Base-by-base conservation (phyloP, 2,113 vertebrate genomes). In the rabbit (Oryctolagus cuniculus) region DNA sequence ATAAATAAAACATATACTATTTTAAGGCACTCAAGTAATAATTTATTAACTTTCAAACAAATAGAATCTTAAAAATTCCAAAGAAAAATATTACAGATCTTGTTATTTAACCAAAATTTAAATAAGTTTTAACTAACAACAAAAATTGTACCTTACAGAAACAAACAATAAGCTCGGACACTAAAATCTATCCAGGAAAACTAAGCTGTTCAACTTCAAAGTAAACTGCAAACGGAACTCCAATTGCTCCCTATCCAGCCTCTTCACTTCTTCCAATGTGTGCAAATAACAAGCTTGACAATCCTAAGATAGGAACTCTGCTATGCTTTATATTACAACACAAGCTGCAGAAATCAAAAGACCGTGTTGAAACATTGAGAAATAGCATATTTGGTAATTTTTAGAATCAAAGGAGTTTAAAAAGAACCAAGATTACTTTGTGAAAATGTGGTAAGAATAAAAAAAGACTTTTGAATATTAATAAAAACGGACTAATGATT, bases 361-460 rank as follows among this genome's bases (percentile, higher is more conserved):
- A 22, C 13, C 85, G 9, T 82, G 64, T 93, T 92, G 95, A 93
- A 94, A 90, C 34, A 94, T 67, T 82, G 51, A 87, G 81, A 90
- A 94, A 95, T 24, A 85, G n/a, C 53, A 2, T 78, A 69, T 63
- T 94, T 93, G 51, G 38, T 96, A 87, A 92, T 82, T 88, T 89
- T 55, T 93, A 87, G 38, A 95, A 92, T 91, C 24, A 81, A 95
- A 93, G 53, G 24, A 44, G 21, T 95, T 96, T 95, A 92, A 6
- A 51, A 96, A 87, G 44, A 94, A 90, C 13, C 21, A 91, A 90
- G 24, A 93, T 84, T 94, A 49, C 31, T 94, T 96, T 97, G 82
- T 93, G 34, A 85, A 96, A 93, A 93, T 92, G 58, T 84, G 17
- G 82, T 91, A 78, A 87, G 67, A 97, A 91, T 95, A 17, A 89